Base-by-base conservation (phyloP, 1,140 invertebrate genomes). In the Pseudomyrmex gracilis region DNA sequence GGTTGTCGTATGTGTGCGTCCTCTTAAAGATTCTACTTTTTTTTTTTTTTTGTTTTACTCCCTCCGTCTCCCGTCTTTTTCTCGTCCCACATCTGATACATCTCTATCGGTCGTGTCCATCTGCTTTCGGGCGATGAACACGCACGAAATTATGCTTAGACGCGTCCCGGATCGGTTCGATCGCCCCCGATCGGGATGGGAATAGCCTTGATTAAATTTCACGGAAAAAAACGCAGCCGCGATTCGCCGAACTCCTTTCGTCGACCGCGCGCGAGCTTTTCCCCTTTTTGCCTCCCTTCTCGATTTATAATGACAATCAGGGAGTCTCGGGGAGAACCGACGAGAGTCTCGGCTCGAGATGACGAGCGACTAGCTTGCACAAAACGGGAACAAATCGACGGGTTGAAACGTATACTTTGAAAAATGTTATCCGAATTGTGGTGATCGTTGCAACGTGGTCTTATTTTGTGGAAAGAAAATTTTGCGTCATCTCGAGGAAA, bases 21-120 rank as follows among this genome's bases (percentile, higher is more conserved):
- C 7, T 22, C 10, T 51, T 4, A 24, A 43, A 15, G 51, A 10
- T 58, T 45, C 22, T 4, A 34, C 34, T 7, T 34, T 34, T 24
- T 68, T 24, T 10, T 47, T 78, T 15, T 22, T 4, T 58, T 22
- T 15, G 22, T 64, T 17, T n/a, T 63, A 4, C 2, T 67, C 9
- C 34, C 22, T 17, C 5, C 34, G 34, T 34, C 58, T 66, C 2
- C 57, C 13, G 12, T 24, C 22, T 49, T 68, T 58, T 51, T 57
- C 53, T 55, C 22, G 34, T 88, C 24, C 66, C 83, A 85, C 66
- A 7, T 34, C 76, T 87, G 77, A 85, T 88, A 88, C 83, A 51
- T 87, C 83, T 85, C 73, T 87, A 88, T 88, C 86, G 83, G 63
- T 22, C 67, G 60, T 83, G 83, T 87, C 60, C 71, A 87, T 87